Evolutionary conservation across 1,140 invertebrate genomes (phyloP).

Genomic region (Armadillidium nasatum): DNA sequence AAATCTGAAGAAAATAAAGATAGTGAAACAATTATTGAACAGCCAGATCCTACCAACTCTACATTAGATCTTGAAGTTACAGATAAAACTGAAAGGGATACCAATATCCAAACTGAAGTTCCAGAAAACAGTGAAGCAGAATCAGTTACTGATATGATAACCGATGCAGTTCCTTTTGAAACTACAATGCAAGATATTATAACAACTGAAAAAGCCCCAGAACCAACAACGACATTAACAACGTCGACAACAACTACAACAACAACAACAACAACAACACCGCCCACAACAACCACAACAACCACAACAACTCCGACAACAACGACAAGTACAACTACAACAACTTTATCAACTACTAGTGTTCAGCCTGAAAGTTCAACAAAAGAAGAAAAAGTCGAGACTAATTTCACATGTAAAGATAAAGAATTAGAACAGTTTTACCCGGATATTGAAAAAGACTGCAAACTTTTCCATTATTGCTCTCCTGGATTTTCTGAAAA

Average conservation of each 20-base stretch:
- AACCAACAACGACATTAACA: background rate
- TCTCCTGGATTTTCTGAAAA: slow-evolving; percentile 56
- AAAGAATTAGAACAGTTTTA: slow-evolving; percentile 58
- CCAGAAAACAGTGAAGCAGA: no score
- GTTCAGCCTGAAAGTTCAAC: no score
- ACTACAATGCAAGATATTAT: background rate
- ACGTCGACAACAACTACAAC: background rate
- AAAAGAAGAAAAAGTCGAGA: no score
- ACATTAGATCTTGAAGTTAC: background rate
- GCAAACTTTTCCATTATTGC: slow-evolving; percentile 59
- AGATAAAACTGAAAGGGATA: no score
- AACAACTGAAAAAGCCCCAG: slow-evolving; percentile 16
- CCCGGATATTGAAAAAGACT: slow-evolving; percentile 55
- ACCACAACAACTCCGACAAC: background rate
- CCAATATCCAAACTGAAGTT: no score
- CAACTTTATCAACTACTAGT: slow-evolving; percentile 3
- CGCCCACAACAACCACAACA: background rate
- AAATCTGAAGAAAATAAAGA: background rate
- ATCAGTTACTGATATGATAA: no score
- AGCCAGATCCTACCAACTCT: background rate
- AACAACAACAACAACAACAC: background rate
- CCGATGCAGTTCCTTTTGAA: no score
- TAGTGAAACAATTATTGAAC: background rate
- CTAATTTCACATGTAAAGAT: slow-evolving; percentile 56
- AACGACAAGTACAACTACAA: slow-evolving; percentile 12